Evolutionary conservation across 1,140 invertebrate genomes (phyloP).

Genomic region (Hylaeus anthracinus): DNA sequence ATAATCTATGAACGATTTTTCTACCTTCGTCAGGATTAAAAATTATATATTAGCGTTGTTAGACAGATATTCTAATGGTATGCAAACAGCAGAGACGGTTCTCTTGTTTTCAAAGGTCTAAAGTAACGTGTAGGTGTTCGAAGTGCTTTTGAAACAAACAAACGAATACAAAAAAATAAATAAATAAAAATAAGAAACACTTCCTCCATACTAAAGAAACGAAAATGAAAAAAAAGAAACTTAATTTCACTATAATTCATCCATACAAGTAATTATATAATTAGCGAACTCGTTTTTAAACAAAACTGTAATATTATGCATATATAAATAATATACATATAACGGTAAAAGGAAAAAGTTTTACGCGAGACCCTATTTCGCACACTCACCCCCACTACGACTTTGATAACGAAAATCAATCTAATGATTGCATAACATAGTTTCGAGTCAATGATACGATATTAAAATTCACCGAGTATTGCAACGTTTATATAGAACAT

Average conservation of each 20-base stretch:
- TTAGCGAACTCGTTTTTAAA: conserved; percentile 56
- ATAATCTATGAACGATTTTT: conserved; percentile 52
- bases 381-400: conserved; percentile 60
- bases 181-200: background rate
- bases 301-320: conserved; percentile 56
- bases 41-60: conserved; percentile 12
- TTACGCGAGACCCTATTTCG: conserved; percentile 58
- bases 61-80: conserved; percentile 28
- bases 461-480: conserved; percentile 59
- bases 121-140: conserved; percentile 29
- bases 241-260: conserved; percentile 41
- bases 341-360: conserved; percentile 8
- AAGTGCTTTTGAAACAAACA: conserved; percentile 16
- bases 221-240: conserved; percentile 1
- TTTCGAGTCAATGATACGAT: conserved; percentile 64
- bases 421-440: conserved; percentile 62
- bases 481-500: conserved; percentile 58
- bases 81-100: conserved; percentile 25
- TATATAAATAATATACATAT: conserved; percentile 39
- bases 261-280: conserved; percentile 40
- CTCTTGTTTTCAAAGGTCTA: conserved; percentile 37
- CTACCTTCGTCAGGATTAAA: conserved; percentile 44
- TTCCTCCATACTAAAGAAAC: conserved; percentile 2
- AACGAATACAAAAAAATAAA: no score
- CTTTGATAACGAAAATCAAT: conserved; percentile 57